These are phyloP conservation scores for Hesperia comma DNA, from an alignment of 2,888 invertebrate species.

Conservation along the genomic window DNA sequence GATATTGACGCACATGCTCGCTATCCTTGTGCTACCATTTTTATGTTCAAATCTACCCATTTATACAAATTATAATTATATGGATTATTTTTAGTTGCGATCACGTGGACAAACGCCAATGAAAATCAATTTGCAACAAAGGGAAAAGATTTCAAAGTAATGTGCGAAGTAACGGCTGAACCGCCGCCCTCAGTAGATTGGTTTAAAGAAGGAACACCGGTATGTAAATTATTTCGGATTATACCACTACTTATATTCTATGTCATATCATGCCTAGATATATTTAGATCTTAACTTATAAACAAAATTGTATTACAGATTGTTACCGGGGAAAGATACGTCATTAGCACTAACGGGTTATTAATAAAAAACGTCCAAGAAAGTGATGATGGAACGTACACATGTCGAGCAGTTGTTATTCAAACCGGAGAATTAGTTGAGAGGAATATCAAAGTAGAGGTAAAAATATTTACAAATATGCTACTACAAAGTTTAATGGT, in stretches of 20 bases:
- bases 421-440: constrained; percentile 91
- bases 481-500: too few species aligned
- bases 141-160: constrained; percentile 89
- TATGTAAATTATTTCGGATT: constrained; percentile 55
- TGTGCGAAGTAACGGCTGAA: constrained; percentile 93
- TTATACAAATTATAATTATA: too few species aligned
- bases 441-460: constrained; percentile 91
- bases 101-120: constrained; percentile 94
- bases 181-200: constrained; percentile 94
- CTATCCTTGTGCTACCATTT: too few species aligned
- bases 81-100: constrained; percentile 86
- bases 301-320: constrained; percentile 71
- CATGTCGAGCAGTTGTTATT: constrained; percentile 93
- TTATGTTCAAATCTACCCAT: too few species aligned
- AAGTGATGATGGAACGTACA: constrained; percentile 93
- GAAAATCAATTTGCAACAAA: constrained; percentile 91
- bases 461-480: constrained; percentile 53
- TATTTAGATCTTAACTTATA: background rate
- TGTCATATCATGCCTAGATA: too few species aligned
- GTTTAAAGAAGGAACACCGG: constrained; percentile 89
- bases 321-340: constrained; percentile 87
- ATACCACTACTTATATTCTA: too few species aligned
- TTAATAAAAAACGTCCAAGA: constrained; percentile 90
- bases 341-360: constrained; percentile 89
- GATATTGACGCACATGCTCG: too few species aligned